Evolutionary conservation across 2,113 vertebrate species (phyloP).

Genomic region (Anoura caudifer): DNA sequence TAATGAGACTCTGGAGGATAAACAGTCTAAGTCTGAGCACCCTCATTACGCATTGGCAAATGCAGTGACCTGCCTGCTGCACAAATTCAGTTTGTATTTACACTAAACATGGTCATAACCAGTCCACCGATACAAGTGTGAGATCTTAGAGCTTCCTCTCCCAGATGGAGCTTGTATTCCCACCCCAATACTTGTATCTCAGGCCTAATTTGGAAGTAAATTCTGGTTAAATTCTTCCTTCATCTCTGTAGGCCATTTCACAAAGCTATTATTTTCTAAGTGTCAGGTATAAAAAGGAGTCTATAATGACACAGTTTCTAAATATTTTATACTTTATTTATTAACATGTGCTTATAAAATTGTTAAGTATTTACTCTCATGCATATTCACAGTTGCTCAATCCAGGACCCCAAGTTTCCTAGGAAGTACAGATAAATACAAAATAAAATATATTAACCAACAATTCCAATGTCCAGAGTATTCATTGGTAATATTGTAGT

Average conservation of each 20-base stretch:
- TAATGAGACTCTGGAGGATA: slow-evolving; percentile 75
- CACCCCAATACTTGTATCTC: neutral
- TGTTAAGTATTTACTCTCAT: neutral
- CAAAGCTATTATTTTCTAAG: slow-evolving; percentile 42
- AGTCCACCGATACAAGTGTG: neutral
- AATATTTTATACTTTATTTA: neutral
- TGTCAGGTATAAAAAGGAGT: neutral
- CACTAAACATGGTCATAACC: neutral
- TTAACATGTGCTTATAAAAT: neutral
- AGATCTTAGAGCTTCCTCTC: neutral
- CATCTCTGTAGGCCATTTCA: neutral
- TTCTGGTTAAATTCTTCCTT: neutral
- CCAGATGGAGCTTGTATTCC: neutral
- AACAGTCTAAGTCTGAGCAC: slow-evolving; percentile 65
- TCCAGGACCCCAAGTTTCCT: neutral
- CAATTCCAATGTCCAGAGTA: neutral
- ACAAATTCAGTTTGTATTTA: slow-evolving; percentile 50
- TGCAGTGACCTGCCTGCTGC: slow-evolving; percentile 21
- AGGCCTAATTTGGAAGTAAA: slow-evolving; percentile 30
- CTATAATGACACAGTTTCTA: neutral
- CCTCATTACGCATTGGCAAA: slow-evolving; percentile 55
- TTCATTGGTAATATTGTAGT: neutral
- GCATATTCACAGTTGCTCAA: neutral
- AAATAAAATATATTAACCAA: neutral
- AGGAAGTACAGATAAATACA: neutral